These are phyloP conservation scores for Danio aesculapii DNA, from an alignment of 2,797 vertebrate species.

Conservation along the genomic window DNA sequence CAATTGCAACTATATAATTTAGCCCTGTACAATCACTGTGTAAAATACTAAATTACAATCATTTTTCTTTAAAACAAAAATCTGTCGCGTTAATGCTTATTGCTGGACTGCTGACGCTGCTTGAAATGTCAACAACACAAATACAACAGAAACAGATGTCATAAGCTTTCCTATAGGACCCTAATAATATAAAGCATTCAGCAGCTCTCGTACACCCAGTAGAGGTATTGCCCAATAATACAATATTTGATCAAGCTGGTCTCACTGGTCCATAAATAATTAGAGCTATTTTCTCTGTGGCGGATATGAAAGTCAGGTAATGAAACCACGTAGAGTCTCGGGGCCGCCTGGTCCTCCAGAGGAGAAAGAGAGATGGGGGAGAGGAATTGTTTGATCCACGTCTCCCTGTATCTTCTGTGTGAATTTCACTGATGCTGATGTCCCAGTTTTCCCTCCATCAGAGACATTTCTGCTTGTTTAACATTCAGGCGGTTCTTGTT, in stretches of 20 bases:
- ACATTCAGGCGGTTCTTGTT: conserved; percentile 50
- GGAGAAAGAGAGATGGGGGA: conserved; percentile 6
- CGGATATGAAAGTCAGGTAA: conserved; percentile 21
- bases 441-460: conserved; percentile 42
- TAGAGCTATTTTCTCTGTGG: conserved; percentile 15
- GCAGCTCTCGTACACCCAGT: background rate
- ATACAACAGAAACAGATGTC: background rate
- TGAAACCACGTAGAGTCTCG: conserved; percentile 30
- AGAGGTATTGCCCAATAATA: conserved; percentile 14
- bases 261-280: conserved; percentile 44
- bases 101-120: background rate
- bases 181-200: background rate
- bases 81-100: background rate
- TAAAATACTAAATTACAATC: too few species aligned
- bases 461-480: conserved; percentile 47
- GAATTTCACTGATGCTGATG: conserved; percentile 48
- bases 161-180: background rate
- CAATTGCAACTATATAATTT: too few species aligned
- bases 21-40: too few species aligned
- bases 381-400: conserved; percentile 1
- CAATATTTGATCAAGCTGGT: conserved; percentile 29
- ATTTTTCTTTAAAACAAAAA: too few species aligned
- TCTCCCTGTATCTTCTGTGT: conserved; percentile 32
- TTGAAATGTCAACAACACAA: background rate
- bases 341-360: conserved; percentile 2